Base-by-base conservation (phyloP, 2,888 invertebrate genomes). In the Craniophora ligustri region DNA sequence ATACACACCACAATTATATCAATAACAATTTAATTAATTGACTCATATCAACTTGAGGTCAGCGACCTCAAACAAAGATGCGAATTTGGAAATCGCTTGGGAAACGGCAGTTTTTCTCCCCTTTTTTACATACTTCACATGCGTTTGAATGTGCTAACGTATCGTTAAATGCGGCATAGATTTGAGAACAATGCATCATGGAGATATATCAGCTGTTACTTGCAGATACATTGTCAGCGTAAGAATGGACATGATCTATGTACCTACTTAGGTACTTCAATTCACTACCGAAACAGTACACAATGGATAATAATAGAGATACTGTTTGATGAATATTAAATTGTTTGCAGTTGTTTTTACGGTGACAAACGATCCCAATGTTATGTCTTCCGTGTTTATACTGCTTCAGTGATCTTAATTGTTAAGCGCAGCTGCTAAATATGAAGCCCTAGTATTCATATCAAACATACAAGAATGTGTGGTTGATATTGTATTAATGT, bases 101-200 rank as follows among this genome's bases (percentile, higher is more conserved):
- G 68, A 73, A 76, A 67, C 46, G 41, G 6, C 2, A 23, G 44
- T 62, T 66, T 72, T 72, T 67, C 54, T 47, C 38, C 23, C 11
- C 46, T 41, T n/a, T 55, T 59, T 62, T 60, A 46, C 44, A 49
- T 21, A 40, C 51, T 63, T 64, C 62, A 55, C 50, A 61, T 58
- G 31, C 35, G 51, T 51, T 61, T 55, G 55, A 50, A 57, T 62
- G 59, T 63, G 48, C 68, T 66, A 76, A 72, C 60, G 55, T 73
- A 75, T 62, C 74, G 66, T 68, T 81, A 77, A 79, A 78, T 70
- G 77, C 53, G 66, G 63, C 72, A 75, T 68, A 75, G 75, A 68
- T 81, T 81, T 72, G 49, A 60, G 71, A 74, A 78, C 78, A 78
- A 78, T 78, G 74, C 67, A 51, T 40, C 55, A 30, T 44, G 30